Conservation (phyloP, 2,888 invertebrate species). For the Caenorhabditis zanzibari region DNA sequence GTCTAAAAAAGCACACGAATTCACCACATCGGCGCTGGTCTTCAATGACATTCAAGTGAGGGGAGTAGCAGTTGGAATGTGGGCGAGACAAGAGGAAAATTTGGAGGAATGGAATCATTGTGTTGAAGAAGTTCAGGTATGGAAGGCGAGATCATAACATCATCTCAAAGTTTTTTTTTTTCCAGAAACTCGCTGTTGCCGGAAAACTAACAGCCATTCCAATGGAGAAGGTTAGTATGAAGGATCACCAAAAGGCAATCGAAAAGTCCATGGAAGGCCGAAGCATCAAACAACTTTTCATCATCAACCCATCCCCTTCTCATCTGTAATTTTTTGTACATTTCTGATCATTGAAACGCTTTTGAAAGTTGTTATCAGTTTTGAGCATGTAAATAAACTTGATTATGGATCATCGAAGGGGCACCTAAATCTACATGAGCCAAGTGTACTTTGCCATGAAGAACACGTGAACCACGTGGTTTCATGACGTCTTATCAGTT, state of each 20-base stretch:
- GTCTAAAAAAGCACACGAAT: constrained; percentile 91
- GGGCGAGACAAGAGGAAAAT: constrained; percentile 88
- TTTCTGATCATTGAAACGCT: constrained; percentile 3
- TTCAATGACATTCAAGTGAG: constrained; percentile 90
- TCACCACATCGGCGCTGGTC: constrained; percentile 90
- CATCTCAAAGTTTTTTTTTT: background rate
- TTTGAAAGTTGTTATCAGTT: background rate
- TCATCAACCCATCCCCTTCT: constrained; percentile 37
- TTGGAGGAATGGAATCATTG: constrained; percentile 62
- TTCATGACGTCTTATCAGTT: constrained; percentile 25
- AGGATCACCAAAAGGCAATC: constrained; percentile 64
- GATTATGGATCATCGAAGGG: background rate
- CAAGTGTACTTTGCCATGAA: constrained; percentile 11
- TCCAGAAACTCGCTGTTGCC: constrained; percentile 59
- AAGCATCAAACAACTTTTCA: constrained; percentile 68
- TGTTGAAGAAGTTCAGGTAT: constrained; percentile 69
- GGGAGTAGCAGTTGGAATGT: constrained; percentile 87
- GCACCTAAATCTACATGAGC: background rate
- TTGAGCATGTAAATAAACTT: constrained; percentile 15
- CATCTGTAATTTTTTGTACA: constrained; percentile 23
- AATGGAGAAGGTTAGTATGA: constrained; percentile 65
- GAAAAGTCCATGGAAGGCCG: constrained; percentile 61
- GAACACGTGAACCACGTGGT: constrained; percentile 5
- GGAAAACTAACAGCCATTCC: constrained; percentile 72
- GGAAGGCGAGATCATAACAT: background rate